Evolutionary conservation across 2,113 vertebrate species (phyloP).

Genomic region (Catagonus wagneri): DNA sequence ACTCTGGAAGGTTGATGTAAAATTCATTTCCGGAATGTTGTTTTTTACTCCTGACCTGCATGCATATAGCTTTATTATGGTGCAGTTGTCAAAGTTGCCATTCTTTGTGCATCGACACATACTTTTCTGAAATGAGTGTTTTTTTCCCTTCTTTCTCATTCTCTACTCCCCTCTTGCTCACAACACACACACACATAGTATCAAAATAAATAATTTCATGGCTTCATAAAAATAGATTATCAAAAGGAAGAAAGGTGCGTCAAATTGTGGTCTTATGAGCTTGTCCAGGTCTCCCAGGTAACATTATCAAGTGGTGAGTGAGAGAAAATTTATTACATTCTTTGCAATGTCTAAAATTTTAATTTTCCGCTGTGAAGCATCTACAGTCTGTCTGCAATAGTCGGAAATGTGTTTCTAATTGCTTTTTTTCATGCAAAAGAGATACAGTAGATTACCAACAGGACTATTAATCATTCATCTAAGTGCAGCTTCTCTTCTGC

Average conservation of each 20-base stretch:
- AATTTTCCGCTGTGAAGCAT: constrained; percentile 82
- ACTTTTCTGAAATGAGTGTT: not conserved
- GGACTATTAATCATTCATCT: constrained; percentile 86
- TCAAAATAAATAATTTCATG: constrained; percentile 4
- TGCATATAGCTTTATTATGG: constrained; percentile 50
- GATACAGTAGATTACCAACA: constrained; percentile 85
- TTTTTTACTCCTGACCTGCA: constrained; percentile 30
- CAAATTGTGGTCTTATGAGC: constrained; percentile 48
- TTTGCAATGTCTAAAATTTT: constrained; percentile 80
- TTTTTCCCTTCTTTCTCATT: not conserved
- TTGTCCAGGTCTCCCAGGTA: not conserved
- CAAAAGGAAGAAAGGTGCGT: constrained; percentile 59
- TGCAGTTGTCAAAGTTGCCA: constrained; percentile 24
- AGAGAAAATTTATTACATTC: constrained; percentile 75
- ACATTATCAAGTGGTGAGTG: constrained; percentile 39
- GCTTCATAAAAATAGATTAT: constrained; percentile 60
- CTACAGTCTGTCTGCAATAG: constrained; percentile 81
- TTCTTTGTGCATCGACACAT: not conserved
- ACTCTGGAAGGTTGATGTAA: not conserved
- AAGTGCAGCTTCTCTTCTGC: constrained; percentile 83
- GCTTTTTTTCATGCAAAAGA: constrained; percentile 88
- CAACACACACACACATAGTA: not conserved
- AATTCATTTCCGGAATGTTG: constrained; percentile 52
- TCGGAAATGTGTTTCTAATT: constrained; percentile 88
- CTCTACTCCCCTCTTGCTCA: not conserved